These are phyloP conservation scores for Troides oblongomaculatus DNA, from an alignment of 2,888 invertebrate species.

Conservation along the genomic window DNA sequence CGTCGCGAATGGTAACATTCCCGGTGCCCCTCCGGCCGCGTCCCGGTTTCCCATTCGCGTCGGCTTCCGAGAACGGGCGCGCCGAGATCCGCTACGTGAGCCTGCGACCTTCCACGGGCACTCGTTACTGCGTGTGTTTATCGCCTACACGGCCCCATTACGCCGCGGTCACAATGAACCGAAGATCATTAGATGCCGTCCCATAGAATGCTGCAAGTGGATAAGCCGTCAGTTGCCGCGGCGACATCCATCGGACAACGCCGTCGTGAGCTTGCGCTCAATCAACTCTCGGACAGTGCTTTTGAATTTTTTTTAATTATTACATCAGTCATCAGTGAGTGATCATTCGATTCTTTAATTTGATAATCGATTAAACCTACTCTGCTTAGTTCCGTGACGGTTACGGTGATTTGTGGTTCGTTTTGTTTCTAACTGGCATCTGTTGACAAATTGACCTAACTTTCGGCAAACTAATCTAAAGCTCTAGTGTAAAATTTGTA, in stretches of 20 bases:
- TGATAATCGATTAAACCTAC: conserved; percentile 56
- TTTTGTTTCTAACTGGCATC: conserved; percentile 51
- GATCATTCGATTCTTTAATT: conserved; percentile 32
- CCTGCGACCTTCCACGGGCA: conserved; percentile 46
- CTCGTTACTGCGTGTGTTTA: conserved; percentile 48
- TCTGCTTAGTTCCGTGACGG: conserved; percentile 55
- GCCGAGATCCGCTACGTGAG: conserved; percentile 55
- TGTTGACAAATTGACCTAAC: conserved; percentile 7
- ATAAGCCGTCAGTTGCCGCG: conserved; percentile 62
- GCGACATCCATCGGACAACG: conserved; percentile 67
- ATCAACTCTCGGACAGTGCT: conserved; percentile 8
- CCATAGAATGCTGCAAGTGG: conserved; percentile 54
- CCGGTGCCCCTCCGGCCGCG: conserved; percentile 46
- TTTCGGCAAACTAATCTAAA: conserved; percentile 34
- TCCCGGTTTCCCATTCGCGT: conserved; percentile 68
- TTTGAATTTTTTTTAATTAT: not conserved
- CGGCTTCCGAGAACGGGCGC: conserved; percentile 60
- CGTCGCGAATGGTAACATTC: conserved; percentile 52
- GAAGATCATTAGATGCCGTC: conserved; percentile 67
- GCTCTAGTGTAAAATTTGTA: not conserved
- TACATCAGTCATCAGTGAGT: conserved; percentile 17
- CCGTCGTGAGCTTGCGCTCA: conserved; percentile 51
- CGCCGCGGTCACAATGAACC: conserved; percentile 60
- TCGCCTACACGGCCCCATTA: conserved; percentile 66
- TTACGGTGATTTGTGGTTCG: conserved; percentile 57